Evolutionary conservation across 2,888 invertebrate genomes (phyloP), one percentile per base, ranked within the genome.

Genomic region (Balanococcus diminutus): DNA sequence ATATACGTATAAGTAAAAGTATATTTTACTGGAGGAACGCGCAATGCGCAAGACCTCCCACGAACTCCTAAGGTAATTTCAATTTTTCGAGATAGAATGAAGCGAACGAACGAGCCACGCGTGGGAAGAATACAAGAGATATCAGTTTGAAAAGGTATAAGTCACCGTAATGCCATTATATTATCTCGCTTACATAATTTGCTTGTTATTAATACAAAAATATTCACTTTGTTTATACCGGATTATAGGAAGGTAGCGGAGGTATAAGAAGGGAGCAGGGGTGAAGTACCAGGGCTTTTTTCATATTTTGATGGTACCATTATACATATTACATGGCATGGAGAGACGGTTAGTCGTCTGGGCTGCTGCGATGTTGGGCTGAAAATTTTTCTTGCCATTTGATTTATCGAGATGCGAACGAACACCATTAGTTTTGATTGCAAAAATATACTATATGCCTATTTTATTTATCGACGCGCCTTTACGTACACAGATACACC

Each of bases 101-200:
- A 51, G 19, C 19, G 19, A 51, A 42, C 19, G 51, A 51, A 8
- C n/a, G 51, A 51, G 51, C 51, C 22, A 16, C 61, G 84, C 84
- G 84, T 84, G 72, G 84, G 84, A 72, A 36, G 84, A 72, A 36
- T 67, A 84, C 84, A 84, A 84, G 72, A 84, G 61, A 84, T 67
- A 84, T 84, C 72, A 84, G 84, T 84, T 84, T 39, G 84, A 72
- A 72, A 84, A 84, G 72, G 67, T 72, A 84, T 84, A 84, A 84
- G 84, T 84, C 84, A 84, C 67, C 75, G 61, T 72, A 39, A 39
- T 84, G 67, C 28, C 67, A 84, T 84, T 84, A 84, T 67, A 72
- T 72, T 84, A 67, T 84, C 75, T 32, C 75, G 75, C 32, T 75
- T 75, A 75, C 75, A 75, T 75, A 75, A 75, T 75, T 75, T 32